These are phyloP conservation scores for Drosophila arawakana DNA, from an alignment of 1,140 invertebrate species.

Conservation along the genomic window DNA sequence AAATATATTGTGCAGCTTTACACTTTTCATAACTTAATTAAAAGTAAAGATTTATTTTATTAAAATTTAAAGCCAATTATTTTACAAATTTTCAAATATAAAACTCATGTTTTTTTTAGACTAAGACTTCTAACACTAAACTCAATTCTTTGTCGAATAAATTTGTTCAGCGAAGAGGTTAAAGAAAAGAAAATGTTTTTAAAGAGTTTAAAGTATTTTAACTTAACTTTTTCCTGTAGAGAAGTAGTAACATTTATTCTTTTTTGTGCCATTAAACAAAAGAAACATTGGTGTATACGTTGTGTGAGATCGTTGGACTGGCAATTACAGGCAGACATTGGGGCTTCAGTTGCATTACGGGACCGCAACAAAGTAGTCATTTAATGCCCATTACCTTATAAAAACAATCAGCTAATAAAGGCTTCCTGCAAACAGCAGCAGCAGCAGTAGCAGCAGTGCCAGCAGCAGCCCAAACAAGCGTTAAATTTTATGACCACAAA, in stretches of 20 bases:
- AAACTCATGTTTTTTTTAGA: too few species aligned
- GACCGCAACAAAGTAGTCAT: constrained; percentile 52
- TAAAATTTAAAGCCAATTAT: too few species aligned
- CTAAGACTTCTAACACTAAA: too few species aligned
- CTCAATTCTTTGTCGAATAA: too few species aligned
- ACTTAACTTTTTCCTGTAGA: too few species aligned
- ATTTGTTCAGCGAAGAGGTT: neutral
- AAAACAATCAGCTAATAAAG: constrained; percentile 63
- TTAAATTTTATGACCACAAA: constrained; percentile 72
- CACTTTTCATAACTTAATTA: too few species aligned
- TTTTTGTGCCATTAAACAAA: too few species aligned
- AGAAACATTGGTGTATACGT: neutral
- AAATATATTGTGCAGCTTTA: too few species aligned
- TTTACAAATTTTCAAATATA: too few species aligned
- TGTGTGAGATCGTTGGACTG: neutral
- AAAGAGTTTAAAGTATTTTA: neutral
- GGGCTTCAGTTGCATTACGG: constrained; percentile 31
- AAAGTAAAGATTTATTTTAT: too few species aligned
- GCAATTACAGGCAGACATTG: neutral
- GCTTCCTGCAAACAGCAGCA: constrained; percentile 55
- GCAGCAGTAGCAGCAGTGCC: neutral
- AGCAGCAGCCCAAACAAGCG: constrained; percentile 57
- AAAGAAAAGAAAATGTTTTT: neutral
- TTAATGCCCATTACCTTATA: constrained; percentile 63
- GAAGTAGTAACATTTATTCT: too few species aligned